phyloP scores from a whole-genome alignment of 2,113 vertebrate species.

The Microcebus jonahi region DNA sequence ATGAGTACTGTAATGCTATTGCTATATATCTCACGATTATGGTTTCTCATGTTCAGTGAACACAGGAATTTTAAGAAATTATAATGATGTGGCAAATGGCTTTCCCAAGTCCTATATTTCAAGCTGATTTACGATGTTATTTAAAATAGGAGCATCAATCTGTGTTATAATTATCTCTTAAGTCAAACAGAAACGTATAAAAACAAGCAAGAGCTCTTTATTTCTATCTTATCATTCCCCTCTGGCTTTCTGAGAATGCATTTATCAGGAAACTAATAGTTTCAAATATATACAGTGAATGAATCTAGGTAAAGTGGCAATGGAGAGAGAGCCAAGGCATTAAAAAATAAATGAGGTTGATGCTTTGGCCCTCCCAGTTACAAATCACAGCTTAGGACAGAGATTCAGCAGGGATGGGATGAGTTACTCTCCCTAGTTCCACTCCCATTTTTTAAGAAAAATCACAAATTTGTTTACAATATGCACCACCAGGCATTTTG shows the following conservation, averaged over 20 bases:
- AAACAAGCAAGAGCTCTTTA: conserved; percentile 57
- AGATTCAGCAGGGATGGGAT: not conserved
- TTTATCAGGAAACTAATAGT: conserved; percentile 59
- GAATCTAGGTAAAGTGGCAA: conserved; percentile 46
- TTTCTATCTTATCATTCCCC: not conserved
- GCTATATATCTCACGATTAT: not conserved
- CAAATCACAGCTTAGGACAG: conserved; percentile 54
- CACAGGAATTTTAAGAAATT: conserved; percentile 13
- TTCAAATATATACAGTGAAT: conserved; percentile 44
- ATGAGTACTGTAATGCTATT: not conserved
- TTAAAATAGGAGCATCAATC: conserved; percentile 63
- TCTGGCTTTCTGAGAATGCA: conserved; percentile 48
- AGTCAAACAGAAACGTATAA: conserved; percentile 59
- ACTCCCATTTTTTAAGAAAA: not conserved
- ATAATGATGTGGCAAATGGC: conserved; percentile 47
- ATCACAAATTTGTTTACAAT: conserved; percentile 11
- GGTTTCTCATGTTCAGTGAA: conserved; percentile 20
- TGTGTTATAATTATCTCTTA: conserved; percentile 60
- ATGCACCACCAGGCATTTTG: not conserved
- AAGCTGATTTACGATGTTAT: conserved; percentile 51
- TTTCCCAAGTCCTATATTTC: conserved; percentile 47
- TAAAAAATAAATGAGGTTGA: conserved; percentile 55
- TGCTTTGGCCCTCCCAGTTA: conserved; percentile 31
- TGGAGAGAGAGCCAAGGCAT: not conserved
- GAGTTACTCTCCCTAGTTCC: not conserved